Conservation (phyloP, 2,888 invertebrate species). For the Melanostoma scalare region DNA sequence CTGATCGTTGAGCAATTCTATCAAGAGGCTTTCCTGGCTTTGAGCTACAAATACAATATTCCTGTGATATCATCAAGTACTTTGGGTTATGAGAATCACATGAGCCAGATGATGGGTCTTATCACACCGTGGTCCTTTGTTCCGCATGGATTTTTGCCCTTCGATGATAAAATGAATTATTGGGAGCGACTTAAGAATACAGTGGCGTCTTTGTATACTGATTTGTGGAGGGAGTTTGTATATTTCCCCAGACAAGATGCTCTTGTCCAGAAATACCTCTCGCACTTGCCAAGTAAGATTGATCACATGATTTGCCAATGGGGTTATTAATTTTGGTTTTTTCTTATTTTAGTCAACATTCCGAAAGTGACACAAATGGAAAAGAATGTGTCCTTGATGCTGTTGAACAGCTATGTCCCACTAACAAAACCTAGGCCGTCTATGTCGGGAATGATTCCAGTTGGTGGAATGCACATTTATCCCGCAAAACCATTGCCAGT, state of each 20-base stretch:
- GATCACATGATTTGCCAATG: not conserved
- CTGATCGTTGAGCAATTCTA: conserved; percentile 82
- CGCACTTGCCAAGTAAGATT: conserved; percentile 76
- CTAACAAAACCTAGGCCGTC: conserved; percentile 82
- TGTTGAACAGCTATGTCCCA: conserved; percentile 83
- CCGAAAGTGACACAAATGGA: conserved; percentile 82
- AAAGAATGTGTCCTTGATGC: conserved; percentile 81
- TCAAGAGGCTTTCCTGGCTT: conserved; percentile 81
- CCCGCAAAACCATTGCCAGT: conserved; percentile 78
- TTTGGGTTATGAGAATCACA: conserved; percentile 81
- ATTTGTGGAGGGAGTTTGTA: conserved; percentile 77
- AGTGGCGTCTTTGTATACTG: conserved; percentile 79
- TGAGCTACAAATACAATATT: conserved; percentile 81
- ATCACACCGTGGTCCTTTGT: conserved; percentile 83
- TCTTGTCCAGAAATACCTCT: conserved; percentile 78
- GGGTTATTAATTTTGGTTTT: too few species aligned
- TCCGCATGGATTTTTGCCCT: conserved; percentile 82
- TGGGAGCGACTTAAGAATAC: conserved; percentile 83
- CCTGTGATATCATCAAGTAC: conserved; percentile 81
- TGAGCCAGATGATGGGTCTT: conserved; percentile 82
- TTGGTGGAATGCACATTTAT: conserved; percentile 84
- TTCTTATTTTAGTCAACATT: conserved; percentile 75
- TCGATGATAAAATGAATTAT: conserved; percentile 83
- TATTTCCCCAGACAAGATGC: conserved; percentile 81
- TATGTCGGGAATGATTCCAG: conserved; percentile 82